Base-by-base conservation (phyloP, 2,888 invertebrate genomes). In the Scaptomyza polygonia region DNA sequence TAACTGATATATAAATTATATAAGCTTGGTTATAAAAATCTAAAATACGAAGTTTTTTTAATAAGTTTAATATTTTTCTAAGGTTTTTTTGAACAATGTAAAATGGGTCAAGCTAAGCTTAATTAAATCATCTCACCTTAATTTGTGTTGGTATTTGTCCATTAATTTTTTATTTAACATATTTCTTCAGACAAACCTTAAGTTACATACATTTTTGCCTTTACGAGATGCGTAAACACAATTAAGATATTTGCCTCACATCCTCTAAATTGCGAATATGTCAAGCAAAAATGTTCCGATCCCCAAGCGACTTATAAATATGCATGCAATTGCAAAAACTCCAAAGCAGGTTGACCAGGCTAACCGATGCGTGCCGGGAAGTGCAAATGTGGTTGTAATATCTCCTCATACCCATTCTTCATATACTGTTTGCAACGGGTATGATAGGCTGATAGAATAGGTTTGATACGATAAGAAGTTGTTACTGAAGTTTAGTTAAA, bases 301-400 rank as follows among this genome's bases (percentile, higher is more conserved):
- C 67, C 63, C 61, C 66, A 71, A 67, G 77, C 83, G 61, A 54
- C 71, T 77, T 69, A 81, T 81, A 67, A 81, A 83, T 81, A 81
- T 81, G 83, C 79, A 80, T 74, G 56, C 62, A 57, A 63, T 72
- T 62, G 78, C 63, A 67, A 71, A 79, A 30, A 5, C 30, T 65
- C 30, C 56, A 65, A 53, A 72, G 64, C 73, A 69, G 72, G 66
- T 73, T 70, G 39, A 56, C 29, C 16, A 39, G 14, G 7, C 36
- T 7, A 16, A 39, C 18, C 39, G 48, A 43, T 72, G 72, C 77
- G 65, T 77, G 70, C 57, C 69, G 58, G 53, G 55, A 63, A 58
- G 48, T 62, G 16, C 32, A 27, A 44, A 30, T 39, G 12, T 39
- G 12, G 42, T 7, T 21, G 18, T 47, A 18, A 1, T 47, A 42